Conservation (phyloP, 37 sponge, comb jelly and placozoan genomes). For the Mnemiopsis leidyi region DNA sequence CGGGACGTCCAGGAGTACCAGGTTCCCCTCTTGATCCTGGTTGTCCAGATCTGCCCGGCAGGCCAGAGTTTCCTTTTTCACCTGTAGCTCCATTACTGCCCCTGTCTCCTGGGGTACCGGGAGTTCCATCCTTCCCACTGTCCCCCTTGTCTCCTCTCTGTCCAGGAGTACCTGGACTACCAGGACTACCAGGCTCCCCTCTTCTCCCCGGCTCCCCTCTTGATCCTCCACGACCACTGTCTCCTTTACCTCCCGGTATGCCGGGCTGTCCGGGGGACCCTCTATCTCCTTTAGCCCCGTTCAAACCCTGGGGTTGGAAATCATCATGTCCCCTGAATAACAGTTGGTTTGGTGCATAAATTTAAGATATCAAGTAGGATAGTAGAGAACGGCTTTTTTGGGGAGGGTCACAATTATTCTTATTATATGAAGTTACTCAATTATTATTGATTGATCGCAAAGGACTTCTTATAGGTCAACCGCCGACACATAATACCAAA, state of each 20-base stretch:
- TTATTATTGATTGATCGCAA: too few species aligned
- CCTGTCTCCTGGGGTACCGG: not conserved
- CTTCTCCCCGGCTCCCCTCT: conserved; percentile 66
- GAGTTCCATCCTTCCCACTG: not conserved
- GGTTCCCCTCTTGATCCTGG: not conserved
- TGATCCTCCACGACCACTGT: conserved; percentile 44
- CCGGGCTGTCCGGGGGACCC: conserved; percentile 60
- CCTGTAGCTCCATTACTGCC: not conserved
- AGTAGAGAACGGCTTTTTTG: too few species aligned
- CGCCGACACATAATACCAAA: too few species aligned
- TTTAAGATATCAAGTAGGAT: too few species aligned
- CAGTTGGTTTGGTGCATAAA: too few species aligned
- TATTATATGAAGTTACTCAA: too few species aligned
- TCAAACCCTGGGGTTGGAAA: not conserved
- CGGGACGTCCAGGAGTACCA: not conserved
- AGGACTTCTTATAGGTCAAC: too few species aligned
- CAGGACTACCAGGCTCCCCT: conserved; percentile 39
- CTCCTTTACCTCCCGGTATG: conserved; percentile 63
- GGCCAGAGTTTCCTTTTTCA: not conserved
- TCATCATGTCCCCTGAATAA: too few species aligned
- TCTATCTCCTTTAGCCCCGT: conserved; percentile 65
- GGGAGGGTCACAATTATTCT: too few species aligned
- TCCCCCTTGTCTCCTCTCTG: conserved; percentile 69
- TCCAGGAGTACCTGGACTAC: conserved; percentile 67
- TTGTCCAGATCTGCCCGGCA: not conserved